Evolutionary conservation across 2,888 invertebrate species (phyloP).

Genomic region (Anorthoa munda): DNA sequence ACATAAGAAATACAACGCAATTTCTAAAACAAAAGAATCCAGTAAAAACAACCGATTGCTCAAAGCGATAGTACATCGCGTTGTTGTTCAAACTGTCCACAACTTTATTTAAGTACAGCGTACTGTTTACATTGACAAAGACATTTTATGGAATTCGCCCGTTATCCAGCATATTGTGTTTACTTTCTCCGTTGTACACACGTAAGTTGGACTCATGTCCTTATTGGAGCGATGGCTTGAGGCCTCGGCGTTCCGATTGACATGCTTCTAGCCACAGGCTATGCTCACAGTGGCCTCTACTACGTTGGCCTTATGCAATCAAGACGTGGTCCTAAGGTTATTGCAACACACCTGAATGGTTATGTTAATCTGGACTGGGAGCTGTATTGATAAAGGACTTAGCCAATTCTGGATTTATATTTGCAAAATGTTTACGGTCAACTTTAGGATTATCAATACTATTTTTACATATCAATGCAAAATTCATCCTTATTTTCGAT

Average conservation of each 20-base stretch:
- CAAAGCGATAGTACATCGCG: constrained; percentile 45
- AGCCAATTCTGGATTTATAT: not conserved
- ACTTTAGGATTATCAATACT: not conserved
- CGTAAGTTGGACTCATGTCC: constrained; percentile 49
- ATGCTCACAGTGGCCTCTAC: constrained; percentile 11
- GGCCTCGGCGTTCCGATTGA: constrained; percentile 51
- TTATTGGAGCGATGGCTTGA: constrained; percentile 47
- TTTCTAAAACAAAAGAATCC: constrained; percentile 37
- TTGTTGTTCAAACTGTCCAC: constrained; percentile 43
- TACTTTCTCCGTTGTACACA: constrained; percentile 46
- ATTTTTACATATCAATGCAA: not conserved
- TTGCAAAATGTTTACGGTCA: not conserved
- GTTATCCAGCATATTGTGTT: constrained; percentile 58
- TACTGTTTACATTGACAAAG: constrained; percentile 55
- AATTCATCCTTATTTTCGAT: constrained; percentile 3
- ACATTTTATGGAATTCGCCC: constrained; percentile 53
- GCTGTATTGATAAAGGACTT: constrained; percentile 3
- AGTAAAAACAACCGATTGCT: constrained; percentile 49
- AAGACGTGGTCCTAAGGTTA: constrained; percentile 14
- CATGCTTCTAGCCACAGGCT: constrained; percentile 49
- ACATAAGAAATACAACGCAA: constrained; percentile 16
- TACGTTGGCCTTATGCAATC: constrained; percentile 50
- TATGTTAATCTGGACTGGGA: constrained; percentile 20
- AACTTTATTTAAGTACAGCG: constrained; percentile 60
- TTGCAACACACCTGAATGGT: constrained; percentile 16